Conservation (phyloP, 2,113 vertebrate species). For the Neofelis nebulosa region DNA sequence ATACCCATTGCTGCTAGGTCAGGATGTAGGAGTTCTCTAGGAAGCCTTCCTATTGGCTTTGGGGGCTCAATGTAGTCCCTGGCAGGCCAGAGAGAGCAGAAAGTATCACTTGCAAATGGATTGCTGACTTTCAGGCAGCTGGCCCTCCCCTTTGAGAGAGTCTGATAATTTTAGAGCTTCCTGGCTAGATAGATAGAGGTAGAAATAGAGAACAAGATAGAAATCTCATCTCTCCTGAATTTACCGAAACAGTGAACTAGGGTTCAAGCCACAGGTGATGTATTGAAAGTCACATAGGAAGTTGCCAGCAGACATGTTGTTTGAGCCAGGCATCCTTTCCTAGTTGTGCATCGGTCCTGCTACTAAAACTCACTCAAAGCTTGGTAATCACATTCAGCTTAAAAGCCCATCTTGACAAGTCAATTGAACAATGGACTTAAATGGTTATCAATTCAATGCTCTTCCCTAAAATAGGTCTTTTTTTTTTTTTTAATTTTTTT, state of each 20-base stretch:
- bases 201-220: background rate
- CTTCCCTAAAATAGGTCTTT: conserved; percentile 2
- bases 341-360: background rate
- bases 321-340: background rate
- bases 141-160: background rate
- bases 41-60: background rate
- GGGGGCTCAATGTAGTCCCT: background rate
- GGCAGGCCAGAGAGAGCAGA: background rate
- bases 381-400: background rate
- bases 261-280: background rate
- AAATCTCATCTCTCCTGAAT: background rate
- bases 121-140: background rate
- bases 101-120: background rate
- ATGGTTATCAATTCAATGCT: background rate
- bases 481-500: background rate
- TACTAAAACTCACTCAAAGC: background rate
- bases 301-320: background rate
- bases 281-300: background rate
- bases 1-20: background rate
- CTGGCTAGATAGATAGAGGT: background rate
- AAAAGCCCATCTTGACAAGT: background rate
- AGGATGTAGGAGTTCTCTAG: background rate
- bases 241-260: background rate
- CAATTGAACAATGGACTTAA: background rate
- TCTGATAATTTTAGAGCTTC: background rate